Evolutionary conservation across 2,113 vertebrate genomes (phyloP).

Genomic region (Mohoua ochrocephala): DNA sequence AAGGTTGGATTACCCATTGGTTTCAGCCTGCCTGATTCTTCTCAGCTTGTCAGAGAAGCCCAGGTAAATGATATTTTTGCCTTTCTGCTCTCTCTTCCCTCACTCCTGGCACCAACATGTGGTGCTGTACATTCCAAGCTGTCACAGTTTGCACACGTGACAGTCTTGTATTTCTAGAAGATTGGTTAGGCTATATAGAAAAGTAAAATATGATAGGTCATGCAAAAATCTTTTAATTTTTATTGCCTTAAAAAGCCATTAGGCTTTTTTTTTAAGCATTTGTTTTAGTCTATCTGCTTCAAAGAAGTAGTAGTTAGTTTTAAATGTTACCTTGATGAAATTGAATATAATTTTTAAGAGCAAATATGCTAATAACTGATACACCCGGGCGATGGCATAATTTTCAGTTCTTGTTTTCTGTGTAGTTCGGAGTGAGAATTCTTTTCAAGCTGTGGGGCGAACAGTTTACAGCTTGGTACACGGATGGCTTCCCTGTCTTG

Average conservation of each 20-base stretch:
- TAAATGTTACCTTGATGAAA: background rate
- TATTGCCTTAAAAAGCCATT: background rate
- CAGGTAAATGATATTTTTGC: constrained; percentile 73
- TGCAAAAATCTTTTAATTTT: background rate
- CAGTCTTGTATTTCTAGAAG: background rate
- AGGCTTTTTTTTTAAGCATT: background rate
- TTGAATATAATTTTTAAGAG: background rate
- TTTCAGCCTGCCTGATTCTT: constrained; percentile 83
- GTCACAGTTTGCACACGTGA: background rate
- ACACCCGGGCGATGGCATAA: too few relatives aligned
- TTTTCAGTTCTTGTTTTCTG: background rate
- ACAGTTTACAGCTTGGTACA: background rate
- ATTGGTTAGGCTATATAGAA: background rate
- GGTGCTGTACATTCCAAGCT: background rate
- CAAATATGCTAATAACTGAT: background rate
- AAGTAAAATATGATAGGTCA: background rate
- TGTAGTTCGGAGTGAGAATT: background rate
- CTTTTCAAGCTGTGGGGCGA: background rate
- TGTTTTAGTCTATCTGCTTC: background rate
- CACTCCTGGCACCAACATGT: accelerated
- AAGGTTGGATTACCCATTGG: constrained; percentile 94
- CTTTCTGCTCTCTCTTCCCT: background rate
- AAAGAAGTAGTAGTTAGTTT: background rate
- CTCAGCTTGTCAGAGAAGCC: constrained; percentile 76
- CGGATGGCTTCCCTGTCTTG: background rate